phyloP scores from a whole-genome alignment of 2,797 vertebrate genomes.

The Sciaenops ocellatus region DNA sequence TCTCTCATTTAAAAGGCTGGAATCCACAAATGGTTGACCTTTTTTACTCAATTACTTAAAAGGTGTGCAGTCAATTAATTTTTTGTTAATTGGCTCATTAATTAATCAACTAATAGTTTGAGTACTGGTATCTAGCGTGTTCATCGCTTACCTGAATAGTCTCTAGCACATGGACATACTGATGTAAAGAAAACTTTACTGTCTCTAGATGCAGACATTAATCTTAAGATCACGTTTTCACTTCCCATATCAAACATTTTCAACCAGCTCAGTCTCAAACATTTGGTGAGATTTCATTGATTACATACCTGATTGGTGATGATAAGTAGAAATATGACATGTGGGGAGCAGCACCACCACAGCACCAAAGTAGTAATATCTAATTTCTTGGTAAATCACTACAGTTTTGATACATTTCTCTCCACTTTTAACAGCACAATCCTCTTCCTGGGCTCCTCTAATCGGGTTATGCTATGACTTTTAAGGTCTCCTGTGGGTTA shows the following conservation, averaged over 20 bases:
- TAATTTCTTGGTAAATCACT: slow-evolving; percentile 37
- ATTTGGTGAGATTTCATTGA: slow-evolving; percentile 34
- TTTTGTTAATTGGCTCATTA: too few relatives aligned
- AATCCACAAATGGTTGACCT: background rate
- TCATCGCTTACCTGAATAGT: background rate
- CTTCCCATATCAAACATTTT: slow-evolving; percentile 11
- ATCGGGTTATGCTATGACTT: slow-evolving; percentile 35
- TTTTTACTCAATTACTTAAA: background rate
- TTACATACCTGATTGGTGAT: slow-evolving; percentile 29
- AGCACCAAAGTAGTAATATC: slow-evolving; percentile 17
- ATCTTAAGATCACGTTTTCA: background rate
- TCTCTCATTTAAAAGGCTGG: background rate
- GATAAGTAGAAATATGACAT: slow-evolving; percentile 21
- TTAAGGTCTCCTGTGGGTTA: slow-evolving; percentile 48
- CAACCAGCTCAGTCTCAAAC: slow-evolving; percentile 6
- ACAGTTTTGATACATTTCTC: slow-evolving; percentile 39
- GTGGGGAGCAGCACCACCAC: background rate
- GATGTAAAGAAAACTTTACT: background rate
- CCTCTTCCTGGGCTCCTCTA: slow-evolving; percentile 32
- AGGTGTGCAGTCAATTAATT: background rate
- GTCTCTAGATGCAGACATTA: background rate
- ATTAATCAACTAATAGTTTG: background rate
- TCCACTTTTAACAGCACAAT: slow-evolving; percentile 36
- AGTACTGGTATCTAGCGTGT: background rate
- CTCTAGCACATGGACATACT: background rate